Evolutionary conservation across 2,888 invertebrate genomes (phyloP), one percentile per base, ranked within the genome.

Genomic region (Brenthis daphne): DNA sequence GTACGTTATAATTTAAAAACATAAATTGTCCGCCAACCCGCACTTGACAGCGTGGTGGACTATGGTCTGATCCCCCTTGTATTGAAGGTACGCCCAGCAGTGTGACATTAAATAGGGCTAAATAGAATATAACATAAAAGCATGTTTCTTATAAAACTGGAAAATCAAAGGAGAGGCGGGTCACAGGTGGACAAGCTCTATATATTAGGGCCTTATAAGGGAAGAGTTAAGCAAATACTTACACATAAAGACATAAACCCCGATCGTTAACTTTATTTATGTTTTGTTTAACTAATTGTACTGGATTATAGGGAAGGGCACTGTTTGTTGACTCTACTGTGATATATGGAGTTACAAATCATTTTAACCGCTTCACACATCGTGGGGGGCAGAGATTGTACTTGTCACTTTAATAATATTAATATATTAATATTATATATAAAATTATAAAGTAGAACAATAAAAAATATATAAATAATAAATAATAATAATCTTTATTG

Each of bases 191-290:
- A 1, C 12, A 6, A 70, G 8, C 24, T 20, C 6, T n/a, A 8
- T 14, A n/a, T 14, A 11, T n/a, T 48, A 58, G 47, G 8, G 24
- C 47, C 72, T 64, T 43, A 43, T 67, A 56, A 68, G 70, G 70
- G 67, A 66, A 53, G n/a, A 43, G 71, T 29, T 68, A 50, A 71
- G 74, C 74, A 74, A 75, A 74, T 72, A 71, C 69, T 70, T 64
- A 73, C 48, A 72, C 74, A 75, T 74, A 67, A 71, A 74, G 73
- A 72, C 70, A 72, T 72, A 70, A 72, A 70, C 70, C 65, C 68
- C 50, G 37, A 12, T 47, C 50, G 63, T 64, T 63, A 68, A 57
- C 57, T 24, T 53, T 57, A 64, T 68, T 68, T 64, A 68, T 68
- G 67, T 68, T 43, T 53, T 57, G 57, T 63, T 63, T 57, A 68